phyloP scores from a whole-genome alignment of 2,797 vertebrate species.

The Echiichthys vipera region DNA sequence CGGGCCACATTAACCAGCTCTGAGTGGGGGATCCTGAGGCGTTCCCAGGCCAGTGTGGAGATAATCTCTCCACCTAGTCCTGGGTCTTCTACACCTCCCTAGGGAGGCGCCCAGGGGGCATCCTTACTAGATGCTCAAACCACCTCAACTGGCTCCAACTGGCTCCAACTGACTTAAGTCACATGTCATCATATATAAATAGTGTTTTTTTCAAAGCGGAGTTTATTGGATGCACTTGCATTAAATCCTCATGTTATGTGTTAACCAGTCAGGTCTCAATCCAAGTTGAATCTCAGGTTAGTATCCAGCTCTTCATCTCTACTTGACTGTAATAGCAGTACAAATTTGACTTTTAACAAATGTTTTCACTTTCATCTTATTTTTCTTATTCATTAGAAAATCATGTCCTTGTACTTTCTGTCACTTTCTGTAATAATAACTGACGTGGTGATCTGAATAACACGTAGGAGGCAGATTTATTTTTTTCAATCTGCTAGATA shows the following conservation, averaged over 20 bases:
- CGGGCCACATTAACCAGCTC: too few relatives aligned
- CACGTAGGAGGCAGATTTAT: background rate
- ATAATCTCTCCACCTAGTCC: too few relatives aligned
- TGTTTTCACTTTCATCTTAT: background rate
- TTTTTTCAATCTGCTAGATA: background rate
- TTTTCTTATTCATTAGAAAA: background rate
- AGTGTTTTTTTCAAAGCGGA: too few relatives aligned
- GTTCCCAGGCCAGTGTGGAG: too few relatives aligned
- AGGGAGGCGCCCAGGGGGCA: too few relatives aligned
- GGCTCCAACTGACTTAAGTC: too few relatives aligned
- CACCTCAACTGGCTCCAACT: too few relatives aligned
- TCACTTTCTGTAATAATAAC: background rate
- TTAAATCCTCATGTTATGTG: background rate
- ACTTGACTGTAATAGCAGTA: background rate
- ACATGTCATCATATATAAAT: too few relatives aligned
- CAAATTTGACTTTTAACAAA: background rate
- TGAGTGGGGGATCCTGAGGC: too few relatives aligned
- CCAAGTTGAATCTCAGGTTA: background rate
- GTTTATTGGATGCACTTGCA: background rate
- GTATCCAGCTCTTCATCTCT: background rate
- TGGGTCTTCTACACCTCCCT: too few relatives aligned
- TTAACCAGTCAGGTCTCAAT: background rate
- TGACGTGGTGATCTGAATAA: constrained; percentile 58
- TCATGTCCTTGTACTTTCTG: background rate
- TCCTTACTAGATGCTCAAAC: too few relatives aligned